Percentiles rank a stretch among this genome's conserved stretches.
Evolutionary conservation across 2,888 invertebrate species (phyloP).

Genomic region (Oxycera nigricornis): DNA sequence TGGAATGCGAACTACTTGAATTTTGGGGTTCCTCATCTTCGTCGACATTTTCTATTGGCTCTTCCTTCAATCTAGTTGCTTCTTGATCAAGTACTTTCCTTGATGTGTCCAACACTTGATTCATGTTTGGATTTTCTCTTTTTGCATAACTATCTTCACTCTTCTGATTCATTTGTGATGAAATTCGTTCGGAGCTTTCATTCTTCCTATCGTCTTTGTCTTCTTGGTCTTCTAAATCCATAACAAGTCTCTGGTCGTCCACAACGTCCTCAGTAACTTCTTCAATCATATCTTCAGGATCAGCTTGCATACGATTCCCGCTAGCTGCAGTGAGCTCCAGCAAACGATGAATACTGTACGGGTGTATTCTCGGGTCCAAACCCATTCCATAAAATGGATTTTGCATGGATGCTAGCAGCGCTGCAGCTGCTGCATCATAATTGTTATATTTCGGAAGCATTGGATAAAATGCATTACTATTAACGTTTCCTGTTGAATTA

Average conservation of each 20-base stretch:
- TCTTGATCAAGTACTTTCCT: constrained; percentile 11
- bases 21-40: constrained; percentile 62
- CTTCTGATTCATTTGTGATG: constrained; percentile 42
- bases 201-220: constrained; percentile 62
- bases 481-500: constrained; percentile 57
- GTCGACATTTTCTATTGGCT: constrained; percentile 64
- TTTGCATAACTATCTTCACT: constrained; percentile 68
- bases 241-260: constrained; percentile 69
- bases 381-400: constrained; percentile 60
- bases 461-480: constrained; percentile 72
- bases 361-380: constrained; percentile 59
- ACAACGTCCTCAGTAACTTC: constrained; percentile 69
- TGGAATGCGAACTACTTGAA: neutral
- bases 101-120: neutral
- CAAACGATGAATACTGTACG: constrained; percentile 60
- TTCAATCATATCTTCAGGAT: constrained; percentile 69
- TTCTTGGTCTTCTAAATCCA: constrained; percentile 70
- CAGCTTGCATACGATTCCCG: constrained; percentile 54
- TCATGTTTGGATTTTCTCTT: constrained; percentile 65
- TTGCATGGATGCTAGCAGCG: constrained; percentile 64
- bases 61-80: constrained; percentile 39
- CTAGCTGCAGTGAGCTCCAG: constrained; percentile 60
- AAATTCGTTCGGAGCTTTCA: constrained; percentile 53
- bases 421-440: constrained; percentile 69
- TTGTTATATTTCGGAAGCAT: constrained; percentile 74